Evolutionary conservation across 2,888 invertebrate species (phyloP).

Genomic region (Caenorhabditis plicata): DNA sequence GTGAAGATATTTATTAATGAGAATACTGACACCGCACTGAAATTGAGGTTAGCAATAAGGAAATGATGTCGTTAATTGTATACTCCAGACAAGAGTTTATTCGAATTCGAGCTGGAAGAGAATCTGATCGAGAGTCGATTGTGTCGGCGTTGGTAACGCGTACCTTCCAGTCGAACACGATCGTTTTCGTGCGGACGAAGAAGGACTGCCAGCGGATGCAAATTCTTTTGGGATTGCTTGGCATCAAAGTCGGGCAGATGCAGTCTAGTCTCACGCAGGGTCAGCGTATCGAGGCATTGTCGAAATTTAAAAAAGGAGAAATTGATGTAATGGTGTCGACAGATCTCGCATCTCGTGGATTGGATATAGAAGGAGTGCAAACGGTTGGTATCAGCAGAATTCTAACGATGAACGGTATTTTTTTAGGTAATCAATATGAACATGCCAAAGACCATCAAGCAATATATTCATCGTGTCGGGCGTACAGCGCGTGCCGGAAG

Average conservation of each 20-base stretch:
- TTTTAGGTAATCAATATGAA: conserved; percentile 83
- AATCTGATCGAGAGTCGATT: conserved; percentile 88
- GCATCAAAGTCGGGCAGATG: conserved; percentile 82
- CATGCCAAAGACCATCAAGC: conserved; percentile 88
- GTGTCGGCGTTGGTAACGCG: conserved; percentile 63
- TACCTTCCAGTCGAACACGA: conserved; percentile 45
- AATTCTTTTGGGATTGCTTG: conserved; percentile 84
- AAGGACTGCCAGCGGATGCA: conserved; percentile 90
- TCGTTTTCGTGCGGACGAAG: conserved; percentile 95
- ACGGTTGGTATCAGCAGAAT: conserved; percentile 74
- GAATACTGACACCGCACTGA: conserved; percentile 91
- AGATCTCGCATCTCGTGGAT: conserved; percentile 88
- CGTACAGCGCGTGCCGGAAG: conserved; percentile 92
- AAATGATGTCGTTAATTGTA: too few species aligned
- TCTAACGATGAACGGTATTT: not conserved
- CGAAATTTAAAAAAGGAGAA: conserved; percentile 59
- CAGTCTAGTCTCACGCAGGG: conserved; percentile 96
- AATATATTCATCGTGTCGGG: conserved; percentile 94
- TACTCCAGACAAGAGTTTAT: conserved; percentile 84
- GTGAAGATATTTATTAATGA: conserved; percentile 93
- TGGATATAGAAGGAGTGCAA: conserved; percentile 94
- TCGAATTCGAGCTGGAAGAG: conserved; percentile 70
- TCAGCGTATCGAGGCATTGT: conserved; percentile 68
- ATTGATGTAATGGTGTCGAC: conserved; percentile 81
- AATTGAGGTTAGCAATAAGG: conserved; percentile 76